A percentile compares a stretch with the other conserved stretches of the same genome.
Conservation (phyloP, 2,888 invertebrate species). For the Macrophya alboannulata region DNA sequence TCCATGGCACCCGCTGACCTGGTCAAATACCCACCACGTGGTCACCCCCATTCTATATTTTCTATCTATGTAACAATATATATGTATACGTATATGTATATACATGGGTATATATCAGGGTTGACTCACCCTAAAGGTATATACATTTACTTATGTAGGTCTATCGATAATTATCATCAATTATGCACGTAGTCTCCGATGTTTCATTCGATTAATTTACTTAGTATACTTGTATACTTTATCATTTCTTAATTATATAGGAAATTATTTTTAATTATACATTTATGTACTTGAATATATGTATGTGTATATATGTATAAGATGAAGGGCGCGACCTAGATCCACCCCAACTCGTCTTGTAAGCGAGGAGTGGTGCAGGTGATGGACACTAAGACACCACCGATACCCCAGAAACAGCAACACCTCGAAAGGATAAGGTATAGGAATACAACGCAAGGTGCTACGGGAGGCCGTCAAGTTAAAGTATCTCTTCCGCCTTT, state of each 20-base stretch:
- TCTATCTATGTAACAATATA: neutral
- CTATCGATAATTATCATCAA: neutral
- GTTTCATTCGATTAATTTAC: neutral
- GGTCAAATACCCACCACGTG: slow-evolving; percentile 77
- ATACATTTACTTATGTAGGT: too few relatives aligned
- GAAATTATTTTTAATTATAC: neutral
- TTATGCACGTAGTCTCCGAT: neutral
- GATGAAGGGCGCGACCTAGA: slow-evolving; percentile 36
- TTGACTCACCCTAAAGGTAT: slow-evolving; percentile 11
- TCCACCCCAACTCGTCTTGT: slow-evolving; percentile 16
- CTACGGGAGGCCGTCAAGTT: slow-evolving; percentile 62
- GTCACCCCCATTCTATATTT: slow-evolving; percentile 68
- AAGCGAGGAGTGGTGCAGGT: slow-evolving; percentile 69
- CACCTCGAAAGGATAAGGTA: slow-evolving; percentile 29
- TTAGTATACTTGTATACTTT: neutral
- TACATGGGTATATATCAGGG: neutral
- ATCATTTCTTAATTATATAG: too few relatives aligned
- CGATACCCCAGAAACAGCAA: slow-evolving; percentile 75
- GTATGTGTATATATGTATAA: neutral
- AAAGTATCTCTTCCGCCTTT: slow-evolving; percentile 76
- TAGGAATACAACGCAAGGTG: slow-evolving; percentile 59
- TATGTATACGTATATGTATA: neutral
- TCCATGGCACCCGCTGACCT: slow-evolving; percentile 77
- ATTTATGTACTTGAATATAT: neutral
- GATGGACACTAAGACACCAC: slow-evolving; percentile 79